These are phyloP conservation scores for Oreotragus oreotragus DNA, from an alignment of 2,113 vertebrate species.

Conservation along the genomic window DNA sequence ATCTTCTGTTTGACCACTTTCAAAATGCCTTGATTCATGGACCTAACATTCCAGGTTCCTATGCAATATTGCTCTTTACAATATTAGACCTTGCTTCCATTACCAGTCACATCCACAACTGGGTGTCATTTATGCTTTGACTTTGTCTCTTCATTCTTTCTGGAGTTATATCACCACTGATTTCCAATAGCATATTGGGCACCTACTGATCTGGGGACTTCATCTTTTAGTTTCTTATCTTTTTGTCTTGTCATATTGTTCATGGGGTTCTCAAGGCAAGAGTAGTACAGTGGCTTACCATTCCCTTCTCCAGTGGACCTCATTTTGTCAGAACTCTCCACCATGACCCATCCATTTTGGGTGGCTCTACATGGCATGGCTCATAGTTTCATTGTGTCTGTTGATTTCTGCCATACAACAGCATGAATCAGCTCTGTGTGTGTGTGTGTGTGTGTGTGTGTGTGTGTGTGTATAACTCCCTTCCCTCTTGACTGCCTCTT, in stretches of 20 bases:
- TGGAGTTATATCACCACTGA: background rate
- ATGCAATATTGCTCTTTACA: background rate
- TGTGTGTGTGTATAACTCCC: background rate
- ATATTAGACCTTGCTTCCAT: background rate
- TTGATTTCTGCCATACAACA: background rate
- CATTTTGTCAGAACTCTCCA: background rate
- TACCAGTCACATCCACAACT: background rate
- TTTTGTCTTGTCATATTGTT: background rate
- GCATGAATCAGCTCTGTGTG: too few species aligned
- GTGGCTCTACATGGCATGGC: background rate
- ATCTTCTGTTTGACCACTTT: background rate
- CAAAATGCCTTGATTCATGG: background rate
- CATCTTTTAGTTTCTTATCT: background rate
- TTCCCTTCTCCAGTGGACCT: background rate
- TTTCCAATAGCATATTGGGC: background rate
- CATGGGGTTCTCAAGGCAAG: background rate
- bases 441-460: too few species aligned
- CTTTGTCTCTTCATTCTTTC: background rate
- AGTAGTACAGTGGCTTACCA: background rate
- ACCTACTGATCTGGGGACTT: background rate
- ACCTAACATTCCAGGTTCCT: background rate
- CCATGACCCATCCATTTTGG: background rate
- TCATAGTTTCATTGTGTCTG: background rate
- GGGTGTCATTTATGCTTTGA: background rate
- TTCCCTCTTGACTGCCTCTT: background rate